Evolutionary conservation across 2,113 vertebrate species (phyloP).

Genomic region (Nothobranchius furzeri): DNA sequence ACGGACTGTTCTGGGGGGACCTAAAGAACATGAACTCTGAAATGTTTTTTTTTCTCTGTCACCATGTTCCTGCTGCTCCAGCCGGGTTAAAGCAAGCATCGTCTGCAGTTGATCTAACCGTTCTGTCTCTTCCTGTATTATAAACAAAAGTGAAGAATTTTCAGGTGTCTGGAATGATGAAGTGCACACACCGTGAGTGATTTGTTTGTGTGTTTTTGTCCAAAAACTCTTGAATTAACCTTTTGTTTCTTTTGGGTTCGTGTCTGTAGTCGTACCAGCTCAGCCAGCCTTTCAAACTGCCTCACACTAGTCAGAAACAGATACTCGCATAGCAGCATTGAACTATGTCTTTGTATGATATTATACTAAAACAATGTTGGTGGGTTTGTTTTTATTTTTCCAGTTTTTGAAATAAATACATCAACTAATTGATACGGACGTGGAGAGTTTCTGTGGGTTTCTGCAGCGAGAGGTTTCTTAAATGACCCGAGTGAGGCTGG

Average conservation of each 20-base stretch:
- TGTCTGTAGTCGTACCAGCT: constrained; percentile 75
- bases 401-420: constrained; percentile 82
- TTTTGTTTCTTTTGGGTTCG: constrained; percentile 29
- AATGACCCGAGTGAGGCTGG: too few species aligned
- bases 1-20: not conserved
- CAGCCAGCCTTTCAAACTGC: constrained; percentile 83
- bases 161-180: constrained; percentile 49
- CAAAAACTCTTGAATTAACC: constrained; percentile 50
- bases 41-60: not conserved
- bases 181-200: constrained; percentile 52
- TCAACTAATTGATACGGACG: constrained; percentile 67
- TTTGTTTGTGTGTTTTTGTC: constrained; percentile 47
- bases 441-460: constrained; percentile 10
- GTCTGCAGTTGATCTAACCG: constrained; percentile 27
- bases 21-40: not conserved
- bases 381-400: constrained; percentile 77
- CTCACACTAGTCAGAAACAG: constrained; percentile 78
- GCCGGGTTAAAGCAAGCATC: constrained; percentile 23
- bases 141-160: constrained; percentile 7
- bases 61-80: constrained; percentile 14
- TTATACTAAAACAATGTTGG: constrained; percentile 79
- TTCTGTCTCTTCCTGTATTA: constrained; percentile 32
- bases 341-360: constrained; percentile 77
- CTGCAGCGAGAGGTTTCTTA: too few species aligned
- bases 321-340: constrained; percentile 76